Conservation (phyloP, 2,113 vertebrate species). For the Rafetus swinhoei region DNA sequence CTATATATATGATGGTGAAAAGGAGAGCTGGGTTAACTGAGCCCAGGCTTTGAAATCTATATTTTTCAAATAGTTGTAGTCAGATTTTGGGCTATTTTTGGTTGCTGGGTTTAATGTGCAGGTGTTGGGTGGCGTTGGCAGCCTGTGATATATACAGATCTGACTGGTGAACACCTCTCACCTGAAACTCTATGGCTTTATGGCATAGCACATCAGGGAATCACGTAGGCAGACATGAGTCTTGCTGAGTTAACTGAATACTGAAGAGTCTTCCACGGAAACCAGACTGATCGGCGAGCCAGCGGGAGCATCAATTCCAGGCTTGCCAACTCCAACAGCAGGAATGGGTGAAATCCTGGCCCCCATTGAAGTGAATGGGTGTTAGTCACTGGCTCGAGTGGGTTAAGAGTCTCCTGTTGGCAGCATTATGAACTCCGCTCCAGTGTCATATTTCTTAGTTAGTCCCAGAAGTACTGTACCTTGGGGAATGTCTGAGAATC, state of each 20-base stretch:
- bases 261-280: not conserved
- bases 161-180: not conserved
- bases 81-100: not conserved
- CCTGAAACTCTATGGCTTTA: not conserved
- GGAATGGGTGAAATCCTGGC: not conserved
- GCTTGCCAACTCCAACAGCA: not conserved
- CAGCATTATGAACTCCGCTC: not conserved
- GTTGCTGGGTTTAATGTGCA: not conserved
- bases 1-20: not conserved
- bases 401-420: not conserved
- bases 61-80: not conserved
- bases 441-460: not conserved
- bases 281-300: not conserved
- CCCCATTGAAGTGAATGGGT: not conserved
- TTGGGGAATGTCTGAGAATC: not conserved
- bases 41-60: not conserved
- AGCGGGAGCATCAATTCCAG: not conserved
- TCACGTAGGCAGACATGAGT: not conserved
- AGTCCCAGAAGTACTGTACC: not conserved
- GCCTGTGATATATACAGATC: not conserved
- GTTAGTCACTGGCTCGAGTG: not conserved
- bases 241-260: not conserved
- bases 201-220: not conserved
- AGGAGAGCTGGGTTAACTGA: not conserved
- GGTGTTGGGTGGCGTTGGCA: not conserved